A percentile compares a stretch with the other conserved stretches of the same genome.
These are phyloP conservation scores for Phaedon cochleariae DNA, from an alignment of 2,888 invertebrate genomes.

Conservation along the genomic window DNA sequence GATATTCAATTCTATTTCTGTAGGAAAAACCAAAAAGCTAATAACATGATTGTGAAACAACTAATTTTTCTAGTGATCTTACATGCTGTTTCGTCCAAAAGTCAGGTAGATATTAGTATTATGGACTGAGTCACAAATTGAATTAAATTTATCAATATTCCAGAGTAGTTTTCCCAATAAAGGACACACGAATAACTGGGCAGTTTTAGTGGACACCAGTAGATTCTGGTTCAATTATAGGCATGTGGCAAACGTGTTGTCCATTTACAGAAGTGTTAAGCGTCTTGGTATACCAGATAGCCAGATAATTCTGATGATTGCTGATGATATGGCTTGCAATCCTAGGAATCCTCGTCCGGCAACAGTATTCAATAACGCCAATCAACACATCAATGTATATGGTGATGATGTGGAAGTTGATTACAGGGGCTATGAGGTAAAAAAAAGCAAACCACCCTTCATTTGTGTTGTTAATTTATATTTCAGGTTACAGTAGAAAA, in stretches of 20 bases:
- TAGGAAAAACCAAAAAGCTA: not conserved
- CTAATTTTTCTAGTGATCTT: not conserved
- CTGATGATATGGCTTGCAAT: conserved; percentile 99
- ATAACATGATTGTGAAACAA: not conserved
- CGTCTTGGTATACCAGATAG: conserved; percentile 98
- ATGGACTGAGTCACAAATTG: too few species aligned
- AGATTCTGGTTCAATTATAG: conserved; percentile 99
- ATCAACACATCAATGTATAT: conserved; percentile 98
- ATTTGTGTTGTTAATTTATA: too few species aligned
- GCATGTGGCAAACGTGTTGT: conserved; percentile 98
- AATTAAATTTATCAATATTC: conserved; percentile 7
- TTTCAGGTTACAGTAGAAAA: conserved; percentile 99
- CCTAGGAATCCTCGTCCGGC: conserved; percentile 97
- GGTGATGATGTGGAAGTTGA: conserved; percentile 99
- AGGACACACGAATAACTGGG: conserved; percentile 98
- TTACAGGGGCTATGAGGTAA: conserved; percentile 90
- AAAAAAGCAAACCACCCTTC: too few species aligned
- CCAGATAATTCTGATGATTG: conserved; percentile 99
- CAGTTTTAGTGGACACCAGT: conserved; percentile 97
- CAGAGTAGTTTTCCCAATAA: conserved; percentile 52
- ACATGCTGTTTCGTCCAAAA: not conserved
- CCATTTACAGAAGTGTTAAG: conserved; percentile 97
- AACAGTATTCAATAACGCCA: conserved; percentile 97
- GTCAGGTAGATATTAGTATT: too few species aligned
- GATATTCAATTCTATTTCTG: too few species aligned